Base-by-base conservation (phyloP, 2,888 invertebrate genomes). In the Amblyjoppa proteus region DNA sequence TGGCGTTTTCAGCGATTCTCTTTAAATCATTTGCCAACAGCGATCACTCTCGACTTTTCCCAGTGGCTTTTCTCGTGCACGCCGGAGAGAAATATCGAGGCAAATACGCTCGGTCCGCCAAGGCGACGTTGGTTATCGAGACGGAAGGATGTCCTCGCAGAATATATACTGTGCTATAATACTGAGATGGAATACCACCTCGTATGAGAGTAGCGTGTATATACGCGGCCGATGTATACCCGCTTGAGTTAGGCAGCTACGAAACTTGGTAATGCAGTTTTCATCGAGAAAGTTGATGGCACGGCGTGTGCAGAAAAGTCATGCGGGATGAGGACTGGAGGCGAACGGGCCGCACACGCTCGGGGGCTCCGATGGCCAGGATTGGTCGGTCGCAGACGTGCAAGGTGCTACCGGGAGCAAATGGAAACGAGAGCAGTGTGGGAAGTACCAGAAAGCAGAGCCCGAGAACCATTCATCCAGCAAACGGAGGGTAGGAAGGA, bases 181-280 rank as follows among this genome's bases (percentile, higher is more conserved):
- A 71, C 56, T 13, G 45, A 83, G 69, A 78, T 58, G 70, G 71
- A 70, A 74, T 31, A 79, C 53, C 31, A 68, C 45, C 64, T 51
- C 41, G 68, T 49, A 74, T 41, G 71, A 75, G 61, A 51, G 70
- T 56, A 41, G 61, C 64, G 74, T 69, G 51, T 61, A 13, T 70
- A 20, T 76, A 70, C 68, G 61, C 25, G 71, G 53, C n/a, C 58
- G 51, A 28, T 45, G 74, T 71, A 61, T 70, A 64, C 64, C 74
- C 9, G 84, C 56, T 56, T 56, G 53, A 83, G 87, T 74, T 69
- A 77, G 86, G 87, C 87, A 84, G 88, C 88, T 88, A 83, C 84
- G 87, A 89, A 91, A 92, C 91, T 92, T 89, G 88, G 89, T 92
- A 92, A 93, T 92, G 92, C 89, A 91, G 91, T 92, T 93, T 92